Conservation (phyloP, 2,797 vertebrate genomes). For the Simalia tracyae region DNA sequence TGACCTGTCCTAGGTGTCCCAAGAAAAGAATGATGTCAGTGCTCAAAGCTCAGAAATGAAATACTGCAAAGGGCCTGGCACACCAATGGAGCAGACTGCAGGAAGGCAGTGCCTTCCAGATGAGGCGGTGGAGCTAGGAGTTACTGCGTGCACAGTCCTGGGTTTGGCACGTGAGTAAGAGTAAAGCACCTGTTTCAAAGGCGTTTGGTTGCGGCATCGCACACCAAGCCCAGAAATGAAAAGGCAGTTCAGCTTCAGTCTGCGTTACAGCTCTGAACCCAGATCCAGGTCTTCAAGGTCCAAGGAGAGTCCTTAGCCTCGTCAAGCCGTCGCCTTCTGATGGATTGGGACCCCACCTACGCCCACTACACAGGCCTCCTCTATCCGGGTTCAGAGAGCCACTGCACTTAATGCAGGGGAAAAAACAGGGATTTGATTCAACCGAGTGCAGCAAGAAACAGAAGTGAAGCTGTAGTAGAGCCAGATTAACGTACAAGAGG, state of each 20-base stretch:
- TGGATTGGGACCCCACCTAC: conserved; percentile 6
- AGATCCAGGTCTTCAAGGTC: conserved; percentile 47
- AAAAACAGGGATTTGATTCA: conserved; percentile 27
- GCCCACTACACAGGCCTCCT: neutral
- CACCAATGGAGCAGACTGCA: neutral
- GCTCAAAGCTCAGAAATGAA: neutral
- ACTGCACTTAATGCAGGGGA: conserved; percentile 17
- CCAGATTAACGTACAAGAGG: neutral
- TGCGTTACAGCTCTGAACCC: conserved; percentile 60
- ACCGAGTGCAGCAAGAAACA: conserved; percentile 50
- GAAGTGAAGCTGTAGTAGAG: conserved; percentile 33
- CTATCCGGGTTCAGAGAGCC: conserved; percentile 16
- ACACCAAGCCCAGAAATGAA: conserved; percentile 52
- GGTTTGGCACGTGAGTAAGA: conserved; percentile 72
- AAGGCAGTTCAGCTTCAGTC: conserved; percentile 67
- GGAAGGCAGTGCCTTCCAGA: neutral
- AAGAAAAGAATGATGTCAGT: neutral
- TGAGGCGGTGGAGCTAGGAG: neutral
- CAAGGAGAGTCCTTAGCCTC: conserved; percentile 30
- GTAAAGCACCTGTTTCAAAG: conserved; percentile 61
- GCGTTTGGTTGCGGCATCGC: conserved; percentile 55
- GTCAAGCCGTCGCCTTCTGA: neutral
- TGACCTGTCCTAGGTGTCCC: neutral
- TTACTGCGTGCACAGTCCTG: conserved; percentile 57
- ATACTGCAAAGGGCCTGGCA: neutral